A percentile compares a stretch with the other conserved stretches of the same genome.
phyloP scores from a whole-genome alignment of 2,888 invertebrate genomes.

The Nemoura dubitans region DNA sequence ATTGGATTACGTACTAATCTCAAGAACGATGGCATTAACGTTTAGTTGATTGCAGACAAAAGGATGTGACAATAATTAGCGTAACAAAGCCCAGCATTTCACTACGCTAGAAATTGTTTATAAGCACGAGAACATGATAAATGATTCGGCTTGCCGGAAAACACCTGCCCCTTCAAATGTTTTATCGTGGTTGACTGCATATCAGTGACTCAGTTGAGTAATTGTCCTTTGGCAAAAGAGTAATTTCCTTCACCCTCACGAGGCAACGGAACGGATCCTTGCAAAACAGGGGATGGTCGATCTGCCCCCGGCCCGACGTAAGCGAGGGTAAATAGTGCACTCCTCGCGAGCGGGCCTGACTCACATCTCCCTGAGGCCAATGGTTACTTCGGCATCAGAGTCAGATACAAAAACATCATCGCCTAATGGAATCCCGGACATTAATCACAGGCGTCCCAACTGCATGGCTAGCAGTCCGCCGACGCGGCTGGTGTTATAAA shows the following conservation, averaged over 20 bases:
- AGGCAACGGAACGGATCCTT: neutral
- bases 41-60: conserved; percentile 34
- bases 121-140: conserved; percentile 43
- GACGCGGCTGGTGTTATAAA: conserved; percentile 57
- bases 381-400: conserved; percentile 26
- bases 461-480: conserved; percentile 52
- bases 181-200: conserved; percentile 44
- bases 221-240: conserved; percentile 45
- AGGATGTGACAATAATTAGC: conserved; percentile 47
- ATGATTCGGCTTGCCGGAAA: conserved; percentile 43
- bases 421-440: conserved; percentile 61
- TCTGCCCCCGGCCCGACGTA: conserved; percentile 7
- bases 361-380: conserved; percentile 41
- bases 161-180: conserved; percentile 47
- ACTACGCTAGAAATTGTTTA: neutral
- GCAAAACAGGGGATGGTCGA: conserved; percentile 22
- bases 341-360: conserved; percentile 34
- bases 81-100: conserved; percentile 44
- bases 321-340: conserved; percentile 38
- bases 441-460: conserved; percentile 57
- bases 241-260: conserved; percentile 41
- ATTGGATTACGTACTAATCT: conserved; percentile 38
- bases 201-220: conserved; percentile 48
- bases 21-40: conserved; percentile 28
- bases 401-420: conserved; percentile 59